These are phyloP conservation scores for Platycheirus rosarum DNA, from an alignment of 2,888 invertebrate genomes.

Conservation along the genomic window DNA sequence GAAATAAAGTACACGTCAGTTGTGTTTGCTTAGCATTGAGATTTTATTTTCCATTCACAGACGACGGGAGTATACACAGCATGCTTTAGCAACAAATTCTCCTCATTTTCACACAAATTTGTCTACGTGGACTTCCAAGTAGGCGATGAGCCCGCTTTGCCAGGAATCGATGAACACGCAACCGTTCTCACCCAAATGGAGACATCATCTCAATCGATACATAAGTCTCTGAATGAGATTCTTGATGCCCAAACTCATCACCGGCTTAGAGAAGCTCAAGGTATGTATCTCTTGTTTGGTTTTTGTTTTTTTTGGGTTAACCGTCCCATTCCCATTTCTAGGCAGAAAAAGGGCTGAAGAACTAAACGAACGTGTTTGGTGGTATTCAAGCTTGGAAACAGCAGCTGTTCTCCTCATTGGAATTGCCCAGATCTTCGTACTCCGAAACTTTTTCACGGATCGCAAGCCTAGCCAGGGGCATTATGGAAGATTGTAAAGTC, in stretches of 20 bases:
- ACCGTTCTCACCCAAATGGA: slow-evolving; percentile 98
- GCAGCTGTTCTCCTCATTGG: slow-evolving; percentile 91
- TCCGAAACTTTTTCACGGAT: slow-evolving; percentile 95
- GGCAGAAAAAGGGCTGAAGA: slow-evolving; percentile 97
- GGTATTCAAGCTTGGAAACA: slow-evolving; percentile 96
- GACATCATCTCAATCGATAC: slow-evolving; percentile 93
- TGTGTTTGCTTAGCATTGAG: neutral
- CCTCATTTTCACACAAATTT: slow-evolving; percentile 98
- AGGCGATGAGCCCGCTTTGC: slow-evolving; percentile 92
- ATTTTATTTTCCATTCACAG: slow-evolving; percentile 59
- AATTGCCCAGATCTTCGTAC: slow-evolving; percentile 94
- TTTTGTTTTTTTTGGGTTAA: too few relatives aligned
- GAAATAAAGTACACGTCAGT: slow-evolving; percentile 50
- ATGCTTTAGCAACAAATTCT: slow-evolving; percentile 99
- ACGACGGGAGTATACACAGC: slow-evolving; percentile 90
- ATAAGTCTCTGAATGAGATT: slow-evolving; percentile 93
- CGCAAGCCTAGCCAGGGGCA: slow-evolving; percentile 84
- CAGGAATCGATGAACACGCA: slow-evolving; percentile 93
- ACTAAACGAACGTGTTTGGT: slow-evolving; percentile 95
- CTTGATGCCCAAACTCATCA: slow-evolving; percentile 99
- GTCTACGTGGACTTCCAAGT: slow-evolving; percentile 99
- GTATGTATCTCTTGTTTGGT: slow-evolving; percentile 56
- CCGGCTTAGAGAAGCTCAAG: slow-evolving; percentile 95
- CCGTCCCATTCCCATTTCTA: slow-evolving; percentile 5
- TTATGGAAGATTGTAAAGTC: slow-evolving; percentile 78